These are phyloP conservation scores for Dendronephthya gigantea DNA, from an alignment of 64 coral and sea anemone genomes.

Conservation along the genomic window DNA sequence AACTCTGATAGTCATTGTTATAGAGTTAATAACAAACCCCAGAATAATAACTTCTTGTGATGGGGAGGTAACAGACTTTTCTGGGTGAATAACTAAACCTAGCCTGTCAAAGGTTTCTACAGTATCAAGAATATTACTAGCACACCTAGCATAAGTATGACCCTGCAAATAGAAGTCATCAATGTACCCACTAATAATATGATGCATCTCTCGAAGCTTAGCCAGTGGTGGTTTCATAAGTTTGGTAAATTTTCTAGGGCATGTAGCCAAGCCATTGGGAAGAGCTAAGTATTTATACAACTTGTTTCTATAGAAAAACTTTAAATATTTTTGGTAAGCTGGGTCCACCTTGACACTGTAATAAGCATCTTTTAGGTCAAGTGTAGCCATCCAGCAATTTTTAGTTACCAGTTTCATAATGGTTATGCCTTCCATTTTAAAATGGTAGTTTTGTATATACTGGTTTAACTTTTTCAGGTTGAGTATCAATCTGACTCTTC, in stretches of 20 bases:
- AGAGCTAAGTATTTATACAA: neutral
- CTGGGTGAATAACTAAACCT: constrained; percentile 26
- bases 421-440: neutral
- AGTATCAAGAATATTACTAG: constrained; percentile 33
- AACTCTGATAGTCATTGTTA: constrained; percentile 33
- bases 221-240: neutral
- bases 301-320: neutral
- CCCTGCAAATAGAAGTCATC: constrained; percentile 41
- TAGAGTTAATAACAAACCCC: constrained; percentile 43
- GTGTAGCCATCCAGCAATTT: neutral
- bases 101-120: constrained; percentile 25
- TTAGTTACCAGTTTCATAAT: neutral
- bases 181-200: constrained; percentile 48
- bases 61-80: constrained; percentile 13
- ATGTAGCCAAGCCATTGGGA: neutral
- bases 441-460: neutral
- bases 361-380: neutral
- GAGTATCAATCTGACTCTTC: neutral
- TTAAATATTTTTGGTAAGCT: neutral
- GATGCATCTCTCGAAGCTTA: neutral
- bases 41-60: constrained; percentile 39
- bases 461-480: neutral
- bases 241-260: constrained; percentile 4
- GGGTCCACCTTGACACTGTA: neutral
- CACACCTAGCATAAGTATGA: neutral